Percentiles rank a stretch among this genome's conserved stretches.
These are phyloP conservation scores for Neolamprologus longior DNA, from an alignment of 2,113 vertebrate genomes.

Conservation along the genomic window DNA sequence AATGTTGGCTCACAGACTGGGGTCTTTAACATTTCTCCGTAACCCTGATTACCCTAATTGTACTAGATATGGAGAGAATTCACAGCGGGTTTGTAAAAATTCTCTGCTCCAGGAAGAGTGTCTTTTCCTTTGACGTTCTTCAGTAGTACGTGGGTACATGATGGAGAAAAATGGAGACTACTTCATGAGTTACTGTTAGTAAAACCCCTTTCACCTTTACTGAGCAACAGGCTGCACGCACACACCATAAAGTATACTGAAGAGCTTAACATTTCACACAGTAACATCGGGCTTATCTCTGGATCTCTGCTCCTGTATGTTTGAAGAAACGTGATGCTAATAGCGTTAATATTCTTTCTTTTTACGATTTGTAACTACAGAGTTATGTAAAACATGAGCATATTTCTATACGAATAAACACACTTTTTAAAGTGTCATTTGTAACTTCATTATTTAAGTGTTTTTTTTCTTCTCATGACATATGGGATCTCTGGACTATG, in stretches of 20 bases:
- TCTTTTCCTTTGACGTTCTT: conserved; percentile 27
- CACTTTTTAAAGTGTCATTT: conserved; percentile 59
- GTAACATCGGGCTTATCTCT: conserved; percentile 49
- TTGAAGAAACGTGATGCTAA: conserved; percentile 58
- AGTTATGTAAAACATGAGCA: conserved; percentile 62
- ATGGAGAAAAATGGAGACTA: conserved; percentile 27
- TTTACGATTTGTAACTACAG: conserved; percentile 69
- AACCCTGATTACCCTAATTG: conserved; percentile 38
- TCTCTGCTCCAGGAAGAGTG: conserved; percentile 40
- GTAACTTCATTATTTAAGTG: not conserved
- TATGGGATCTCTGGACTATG: not conserved
- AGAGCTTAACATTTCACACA: conserved; percentile 57
- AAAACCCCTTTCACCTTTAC: conserved; percentile 11
- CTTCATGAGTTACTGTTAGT: conserved; percentile 3
- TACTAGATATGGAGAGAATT: conserved; percentile 56
- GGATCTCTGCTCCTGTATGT: conserved; percentile 36
- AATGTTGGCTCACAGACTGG: conserved; percentile 9
- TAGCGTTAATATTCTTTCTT: conserved; percentile 66
- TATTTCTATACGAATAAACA: conserved; percentile 77
- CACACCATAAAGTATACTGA: conserved; percentile 27
- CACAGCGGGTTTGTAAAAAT: conserved; percentile 59
- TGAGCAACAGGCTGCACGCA: conserved; percentile 20
- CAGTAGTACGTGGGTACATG: conserved; percentile 18
- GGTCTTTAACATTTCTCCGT: conserved; percentile 32
- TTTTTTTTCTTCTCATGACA: not conserved